Evolutionary conservation across 2,888 invertebrate species (phyloP).

Genomic region (Diplolepis rosae): DNA sequence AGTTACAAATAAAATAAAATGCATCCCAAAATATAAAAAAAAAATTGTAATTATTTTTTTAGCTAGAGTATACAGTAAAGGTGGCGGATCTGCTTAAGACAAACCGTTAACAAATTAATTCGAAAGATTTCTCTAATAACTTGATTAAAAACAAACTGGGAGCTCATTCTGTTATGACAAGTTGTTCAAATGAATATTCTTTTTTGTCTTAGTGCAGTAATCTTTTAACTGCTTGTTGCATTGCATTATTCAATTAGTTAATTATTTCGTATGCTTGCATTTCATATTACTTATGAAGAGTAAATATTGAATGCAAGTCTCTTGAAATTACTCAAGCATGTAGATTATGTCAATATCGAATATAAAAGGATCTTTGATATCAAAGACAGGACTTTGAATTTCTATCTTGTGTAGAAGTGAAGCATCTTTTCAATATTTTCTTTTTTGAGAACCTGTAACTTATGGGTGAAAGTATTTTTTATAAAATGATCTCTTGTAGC

Average conservation of each 20-base stretch:
- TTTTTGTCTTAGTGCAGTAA: neutral
- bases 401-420: neutral
- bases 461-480: too few relatives aligned
- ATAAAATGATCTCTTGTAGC: too few relatives aligned
- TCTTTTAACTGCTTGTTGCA: neutral
- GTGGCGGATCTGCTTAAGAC: too few relatives aligned
- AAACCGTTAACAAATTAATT: neutral
- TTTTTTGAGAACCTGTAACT: neutral
- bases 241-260: conserved; percentile 5
- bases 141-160: neutral
- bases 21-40: too few relatives aligned
- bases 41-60: too few relatives aligned
- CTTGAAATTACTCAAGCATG: neutral
- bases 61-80: too few relatives aligned
- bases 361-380: neutral
- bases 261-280: neutral
- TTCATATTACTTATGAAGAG: neutral
- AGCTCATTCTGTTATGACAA: neutral
- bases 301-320: neutral
- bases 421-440: neutral
- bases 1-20: too few relatives aligned
- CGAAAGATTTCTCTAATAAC: neutral
- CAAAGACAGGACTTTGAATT: neutral
- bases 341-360: neutral
- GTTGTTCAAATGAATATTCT: neutral